Conservation (phyloP, 1,140 invertebrate species). For the Pristionchus pacificus region DNA sequence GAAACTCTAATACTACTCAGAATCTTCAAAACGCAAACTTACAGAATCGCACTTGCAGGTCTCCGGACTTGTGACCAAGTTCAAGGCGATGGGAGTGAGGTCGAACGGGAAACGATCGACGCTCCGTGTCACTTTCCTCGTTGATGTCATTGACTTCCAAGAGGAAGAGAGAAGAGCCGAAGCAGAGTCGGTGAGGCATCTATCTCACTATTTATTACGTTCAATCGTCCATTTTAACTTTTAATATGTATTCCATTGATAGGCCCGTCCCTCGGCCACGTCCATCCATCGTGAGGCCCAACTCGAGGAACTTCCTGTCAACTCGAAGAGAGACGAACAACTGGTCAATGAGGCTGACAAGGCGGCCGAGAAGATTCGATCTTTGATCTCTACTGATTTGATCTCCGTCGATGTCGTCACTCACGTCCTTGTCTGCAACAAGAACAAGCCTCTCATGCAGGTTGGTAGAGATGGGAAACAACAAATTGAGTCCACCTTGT, state of each 20-base stretch:
- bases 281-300: not conserved
- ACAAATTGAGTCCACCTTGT: not conserved
- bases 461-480: not conserved
- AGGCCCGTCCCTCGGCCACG: not conserved
- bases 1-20: too few relatives aligned
- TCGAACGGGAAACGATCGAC: not conserved
- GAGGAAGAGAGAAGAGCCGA: not conserved
- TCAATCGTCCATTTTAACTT: too few relatives aligned
- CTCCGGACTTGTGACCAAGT: not conserved
- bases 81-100: not conserved
- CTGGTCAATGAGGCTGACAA: constrained; percentile 17
- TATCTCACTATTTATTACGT: too few relatives aligned
- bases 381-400: constrained; percentile 2
- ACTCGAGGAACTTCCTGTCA: constrained; percentile 14
- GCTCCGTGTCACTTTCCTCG: not conserved
- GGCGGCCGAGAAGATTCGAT: constrained; percentile 18
- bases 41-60: not conserved
- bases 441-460: constrained; percentile 20
- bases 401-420: constrained; percentile 12
- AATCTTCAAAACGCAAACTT: too few relatives aligned
- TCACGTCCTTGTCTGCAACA: constrained; percentile 15
- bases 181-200: not conserved
- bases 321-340: constrained; percentile 13
- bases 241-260: not conserved
- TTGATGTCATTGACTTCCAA: not conserved